Conservation (phyloP, 2,888 invertebrate genomes). For the Chymomyza fuscimana region DNA sequence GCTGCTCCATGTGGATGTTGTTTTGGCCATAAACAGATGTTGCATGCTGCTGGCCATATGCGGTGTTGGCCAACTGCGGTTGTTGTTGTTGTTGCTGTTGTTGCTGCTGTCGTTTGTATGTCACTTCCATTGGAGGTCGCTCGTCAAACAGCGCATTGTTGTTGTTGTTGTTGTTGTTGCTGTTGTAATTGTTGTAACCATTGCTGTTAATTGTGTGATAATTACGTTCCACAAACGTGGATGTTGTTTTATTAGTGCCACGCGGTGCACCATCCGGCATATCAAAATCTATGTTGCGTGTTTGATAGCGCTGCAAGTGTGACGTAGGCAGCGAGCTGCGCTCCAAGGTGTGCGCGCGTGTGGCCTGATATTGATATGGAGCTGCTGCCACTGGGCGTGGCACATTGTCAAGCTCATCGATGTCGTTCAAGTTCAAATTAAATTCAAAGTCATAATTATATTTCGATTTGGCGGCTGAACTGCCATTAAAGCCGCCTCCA, state of each 20-base stretch:
- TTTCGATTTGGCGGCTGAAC: constrained; percentile 43
- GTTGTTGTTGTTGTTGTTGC: constrained; percentile 37
- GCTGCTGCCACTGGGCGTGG: background rate
- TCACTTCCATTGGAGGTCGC: constrained; percentile 47
- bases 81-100: constrained; percentile 17
- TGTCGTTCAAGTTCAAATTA: constrained; percentile 67
- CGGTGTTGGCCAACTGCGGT: constrained; percentile 34
- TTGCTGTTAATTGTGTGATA: constrained; percentile 78
- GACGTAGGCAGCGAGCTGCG: constrained; percentile 52
- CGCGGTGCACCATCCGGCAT: constrained; percentile 62
- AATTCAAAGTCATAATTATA: constrained; percentile 76
- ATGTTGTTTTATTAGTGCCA: constrained; percentile 42
- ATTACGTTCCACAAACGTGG: constrained; percentile 77
- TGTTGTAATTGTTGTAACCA: constrained; percentile 38
- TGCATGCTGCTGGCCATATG: constrained; percentile 57
- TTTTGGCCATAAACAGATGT: constrained; percentile 65
- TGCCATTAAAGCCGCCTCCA: constrained; percentile 18
- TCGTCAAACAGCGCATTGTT: constrained; percentile 22
- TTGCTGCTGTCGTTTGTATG: constrained; percentile 49
- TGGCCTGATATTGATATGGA: background rate
- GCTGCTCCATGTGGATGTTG: constrained; percentile 47
- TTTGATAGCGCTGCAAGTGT: constrained; percentile 38
- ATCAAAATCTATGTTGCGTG: constrained; percentile 52
- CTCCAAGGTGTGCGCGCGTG: constrained; percentile 52
- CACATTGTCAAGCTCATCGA: constrained; percentile 42